Conservation (phyloP, 1,140 invertebrate genomes). For the Hermetia illucens region DNA sequence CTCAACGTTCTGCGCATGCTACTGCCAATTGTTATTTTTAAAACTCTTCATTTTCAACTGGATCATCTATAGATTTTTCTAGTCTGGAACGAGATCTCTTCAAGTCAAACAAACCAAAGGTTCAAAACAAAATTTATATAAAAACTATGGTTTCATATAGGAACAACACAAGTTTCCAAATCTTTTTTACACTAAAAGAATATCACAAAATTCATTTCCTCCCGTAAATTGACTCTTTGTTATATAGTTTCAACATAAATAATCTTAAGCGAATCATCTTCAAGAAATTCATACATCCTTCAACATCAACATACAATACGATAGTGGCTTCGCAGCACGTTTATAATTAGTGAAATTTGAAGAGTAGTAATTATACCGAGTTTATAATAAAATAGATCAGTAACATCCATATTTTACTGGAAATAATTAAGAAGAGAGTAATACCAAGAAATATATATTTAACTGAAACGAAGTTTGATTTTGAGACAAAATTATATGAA, state of each 20-base stretch:
- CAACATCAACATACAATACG: no score
- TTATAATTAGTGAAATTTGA: no score
- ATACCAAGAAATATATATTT: background rate
- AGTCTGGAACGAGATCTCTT: background rate
- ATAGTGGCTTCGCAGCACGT: no score
- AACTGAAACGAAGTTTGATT: background rate
- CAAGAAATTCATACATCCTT: no score
- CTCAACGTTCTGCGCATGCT: no score
- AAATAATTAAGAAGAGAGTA: constrained; percentile 1
- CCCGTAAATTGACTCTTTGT: no score
- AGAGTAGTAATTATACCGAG: no score
- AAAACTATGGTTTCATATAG: background rate
- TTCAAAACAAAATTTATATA: background rate
- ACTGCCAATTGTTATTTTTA: no score
- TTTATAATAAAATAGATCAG: constrained; percentile 1
- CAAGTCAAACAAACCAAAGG: background rate
- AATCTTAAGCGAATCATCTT: no score
- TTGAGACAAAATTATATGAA: background rate
- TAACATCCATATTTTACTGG: no score
- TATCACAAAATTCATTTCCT: no score
- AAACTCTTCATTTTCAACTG: no score
- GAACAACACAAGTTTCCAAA: background rate
- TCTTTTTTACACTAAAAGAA: background rate
- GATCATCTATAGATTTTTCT: background rate
- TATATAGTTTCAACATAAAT: background rate